Conservation (phyloP, 1,140 invertebrate genomes). For the Euura lappo region DNA sequence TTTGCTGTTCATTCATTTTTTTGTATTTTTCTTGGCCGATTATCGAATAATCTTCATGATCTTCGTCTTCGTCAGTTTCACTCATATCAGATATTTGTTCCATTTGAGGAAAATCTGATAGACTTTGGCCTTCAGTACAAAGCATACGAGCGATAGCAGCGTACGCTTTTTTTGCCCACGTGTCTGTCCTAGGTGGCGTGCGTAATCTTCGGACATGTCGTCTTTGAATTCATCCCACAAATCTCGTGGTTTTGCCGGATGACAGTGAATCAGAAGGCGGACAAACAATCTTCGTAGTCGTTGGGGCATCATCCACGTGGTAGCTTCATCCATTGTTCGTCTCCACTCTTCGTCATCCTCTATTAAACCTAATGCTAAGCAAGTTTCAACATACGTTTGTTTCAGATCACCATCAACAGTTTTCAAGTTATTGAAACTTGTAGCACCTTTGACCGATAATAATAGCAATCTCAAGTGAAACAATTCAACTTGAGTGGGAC, state of each 20-base stretch:
- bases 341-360: conserved; percentile 44
- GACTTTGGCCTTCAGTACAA: background rate
- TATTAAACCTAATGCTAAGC: conserved; percentile 34
- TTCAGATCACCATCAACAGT: conserved; percentile 40
- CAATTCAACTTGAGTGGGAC: conserved; percentile 36
- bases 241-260: conserved; percentile 21
- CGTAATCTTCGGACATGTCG: conserved; percentile 19
- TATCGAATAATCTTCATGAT: background rate
- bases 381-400: conserved; percentile 41
- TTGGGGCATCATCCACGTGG: conserved; percentile 17
- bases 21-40: background rate
- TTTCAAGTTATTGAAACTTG: conserved; percentile 36
- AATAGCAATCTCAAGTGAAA: conserved; percentile 46
- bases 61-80: background rate
- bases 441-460: conserved; percentile 38
- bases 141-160: background rate
- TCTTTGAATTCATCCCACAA: conserved; percentile 25
- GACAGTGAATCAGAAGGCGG: conserved; percentile 24
- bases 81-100: too few relatives aligned
- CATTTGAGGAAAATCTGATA: background rate
- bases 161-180: background rate
- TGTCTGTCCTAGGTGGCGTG: background rate
- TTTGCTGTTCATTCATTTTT: conserved; percentile 20
- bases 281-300: conserved; percentile 22
- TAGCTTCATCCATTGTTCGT: conserved; percentile 18